A percentile compares a stretch with the other conserved stretches of the same genome.
Conservation (phyloP, 2,113 vertebrate genomes). For the Poecilia latipinna region DNA sequence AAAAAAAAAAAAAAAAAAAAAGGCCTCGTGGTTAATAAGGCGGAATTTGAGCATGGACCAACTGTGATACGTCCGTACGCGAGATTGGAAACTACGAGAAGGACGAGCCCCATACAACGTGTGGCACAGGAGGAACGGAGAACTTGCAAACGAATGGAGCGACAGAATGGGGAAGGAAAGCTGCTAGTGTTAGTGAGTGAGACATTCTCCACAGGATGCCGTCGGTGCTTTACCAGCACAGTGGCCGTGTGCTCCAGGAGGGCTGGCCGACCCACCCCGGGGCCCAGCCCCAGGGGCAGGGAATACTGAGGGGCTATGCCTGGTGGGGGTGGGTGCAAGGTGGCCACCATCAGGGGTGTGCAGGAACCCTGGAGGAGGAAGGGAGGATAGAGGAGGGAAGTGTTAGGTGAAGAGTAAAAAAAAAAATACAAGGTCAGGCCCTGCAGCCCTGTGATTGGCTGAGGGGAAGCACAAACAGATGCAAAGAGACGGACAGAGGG, state of each 20-base stretch:
- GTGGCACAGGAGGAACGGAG: slow-evolving; percentile 18
- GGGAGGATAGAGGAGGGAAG: slow-evolving; percentile 64
- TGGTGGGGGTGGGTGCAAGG: slow-evolving; percentile 97
- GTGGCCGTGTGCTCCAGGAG: slow-evolving; percentile 99
- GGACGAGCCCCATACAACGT: slow-evolving; percentile 26
- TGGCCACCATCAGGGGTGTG: slow-evolving; percentile 99
- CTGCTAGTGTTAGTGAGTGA: slow-evolving; percentile 57
- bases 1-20: too few relatives aligned
- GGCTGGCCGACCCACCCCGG: slow-evolving; percentile 94
- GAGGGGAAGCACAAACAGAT: slow-evolving; percentile 20
- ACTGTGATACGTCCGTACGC: slow-evolving; percentile 10
- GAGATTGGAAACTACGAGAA: slow-evolving; percentile 20
- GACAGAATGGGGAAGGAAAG: slow-evolving; percentile 34
- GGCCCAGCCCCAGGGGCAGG: slow-evolving; percentile 94
- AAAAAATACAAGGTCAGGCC: background rate
- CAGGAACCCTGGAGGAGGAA: slow-evolving; percentile 95
- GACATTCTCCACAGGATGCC: slow-evolving; percentile 37
- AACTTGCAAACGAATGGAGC: slow-evolving; percentile 36
- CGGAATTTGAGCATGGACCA: background rate
- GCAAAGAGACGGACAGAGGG: slow-evolving; percentile 27
- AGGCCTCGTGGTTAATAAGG: too few relatives aligned
- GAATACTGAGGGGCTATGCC: slow-evolving; percentile 97
- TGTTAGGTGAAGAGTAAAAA: slow-evolving; percentile 55
- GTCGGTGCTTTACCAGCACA: slow-evolving; percentile 93
- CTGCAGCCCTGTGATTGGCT: slow-evolving; percentile 29